phyloP scores from a whole-genome alignment of 1,140 invertebrate genomes.

The Sipha flava region DNA sequence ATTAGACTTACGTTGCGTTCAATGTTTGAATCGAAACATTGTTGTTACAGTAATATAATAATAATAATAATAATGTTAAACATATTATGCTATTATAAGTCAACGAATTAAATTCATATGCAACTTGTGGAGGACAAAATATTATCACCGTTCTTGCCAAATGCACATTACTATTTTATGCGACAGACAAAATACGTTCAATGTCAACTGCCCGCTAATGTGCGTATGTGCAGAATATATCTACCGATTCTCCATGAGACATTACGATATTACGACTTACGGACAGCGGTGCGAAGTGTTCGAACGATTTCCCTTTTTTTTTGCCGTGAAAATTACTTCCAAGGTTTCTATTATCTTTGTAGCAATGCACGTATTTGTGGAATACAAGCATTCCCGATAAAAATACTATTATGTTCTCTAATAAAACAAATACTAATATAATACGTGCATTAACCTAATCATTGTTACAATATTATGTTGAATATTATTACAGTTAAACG shows the following conservation, averaged over 20 bases:
- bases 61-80: no score
- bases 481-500: no score
- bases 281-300: neutral
- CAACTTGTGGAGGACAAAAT: neutral
- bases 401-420: neutral
- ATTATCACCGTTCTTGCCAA: neutral
- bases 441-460: neutral
- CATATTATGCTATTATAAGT: no score
- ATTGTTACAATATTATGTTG: no score
- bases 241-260: neutral
- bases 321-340: neutral
- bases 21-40: no score
- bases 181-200: neutral
- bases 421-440: neutral
- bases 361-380: neutral
- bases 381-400: neutral
- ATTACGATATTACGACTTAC: neutral
- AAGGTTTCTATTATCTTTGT: slow-evolving; percentile 1
- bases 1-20: no score
- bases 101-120: no score
- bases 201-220: neutral
- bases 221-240: neutral
- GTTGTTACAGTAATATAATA: no score
- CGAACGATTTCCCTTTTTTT: slow-evolving; percentile 1
- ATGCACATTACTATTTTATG: neutral